Evolutionary conservation across 2,797 vertebrate genomes (phyloP), one percentile per base, ranked within the genome.

Genomic region (Phrynocephalus guinanensis): DNA sequence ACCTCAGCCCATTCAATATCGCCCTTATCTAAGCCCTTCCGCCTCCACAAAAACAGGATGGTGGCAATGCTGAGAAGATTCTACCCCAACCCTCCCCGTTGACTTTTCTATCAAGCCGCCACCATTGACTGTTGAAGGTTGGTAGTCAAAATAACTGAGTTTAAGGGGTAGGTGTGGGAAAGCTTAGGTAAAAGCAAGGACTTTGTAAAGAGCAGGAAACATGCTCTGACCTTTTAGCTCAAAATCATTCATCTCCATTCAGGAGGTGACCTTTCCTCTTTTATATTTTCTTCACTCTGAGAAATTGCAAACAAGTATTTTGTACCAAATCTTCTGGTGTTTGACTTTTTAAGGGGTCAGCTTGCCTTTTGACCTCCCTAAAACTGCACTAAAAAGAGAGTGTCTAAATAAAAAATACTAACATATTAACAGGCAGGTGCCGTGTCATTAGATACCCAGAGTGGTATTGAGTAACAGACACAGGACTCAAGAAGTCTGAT

Each of bases 131-230:
- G 30, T 38, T 70, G 30, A 24, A 38, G 70, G 11, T 67, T 75
- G 77, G 68, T 52, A 30, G 78, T 13, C 60, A 77, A 13, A 76
- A 56, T 75, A 81, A 80, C 71, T 48, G 72, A 38, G 60, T 63
- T 63, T 82, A 63, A 63, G 16, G 60, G 60, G 22, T 33, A 26
- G 44, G 60, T 44, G 56, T 30, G 66, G 52, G 76, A 26, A 80
- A 85, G 67, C 30, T 18, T 76, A 75, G 72, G 79, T 75, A 28
- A 76, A 85, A 88, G 38, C 86, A n/a, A 88, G 33, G 44, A 90
- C 9, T 90, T 30, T 16, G 33, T 84, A 73, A 22, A 80, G 88
- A 89, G 33, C 11, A 91, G 81, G 30, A 91, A 89, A 89, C 87
- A 56, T 91, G 72, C 0, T 44, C 71, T 91, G 60, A n/a, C 50